Evolutionary conservation across 2,113 vertebrate genomes (phyloP).

Genomic region (Macrotis lagotis): DNA sequence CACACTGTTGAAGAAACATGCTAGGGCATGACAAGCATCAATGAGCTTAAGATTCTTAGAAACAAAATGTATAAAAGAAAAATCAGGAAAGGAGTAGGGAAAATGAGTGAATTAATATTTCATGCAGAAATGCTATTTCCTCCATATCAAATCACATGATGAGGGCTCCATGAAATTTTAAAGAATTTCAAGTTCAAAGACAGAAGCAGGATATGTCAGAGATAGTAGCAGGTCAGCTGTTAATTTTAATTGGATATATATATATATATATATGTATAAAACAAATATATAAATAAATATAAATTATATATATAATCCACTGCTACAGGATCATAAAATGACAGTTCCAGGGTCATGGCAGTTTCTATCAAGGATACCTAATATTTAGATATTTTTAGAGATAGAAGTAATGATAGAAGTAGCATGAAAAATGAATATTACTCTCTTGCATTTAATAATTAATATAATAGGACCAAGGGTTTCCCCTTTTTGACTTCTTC

Average conservation of each 20-base stretch:
- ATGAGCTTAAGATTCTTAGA: not conserved
- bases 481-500: too few species aligned
- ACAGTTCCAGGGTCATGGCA: not conserved
- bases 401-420: not conserved
- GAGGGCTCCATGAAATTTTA: not conserved
- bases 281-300: too few species aligned
- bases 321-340: not conserved
- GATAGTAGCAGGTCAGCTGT: not conserved
- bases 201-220: not conserved
- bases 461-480: too few species aligned
- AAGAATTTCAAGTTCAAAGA: not conserved
- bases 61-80: not conserved
- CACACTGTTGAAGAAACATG: not conserved
- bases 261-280: too few species aligned
- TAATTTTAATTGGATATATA: not conserved
- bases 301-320: too few species aligned
- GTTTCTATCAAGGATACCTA: not conserved
- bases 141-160: not conserved
- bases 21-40: not conserved
- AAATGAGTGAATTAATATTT: not conserved
- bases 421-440: too few species aligned
- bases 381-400: not conserved
- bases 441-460: too few species aligned
- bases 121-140: not conserved
- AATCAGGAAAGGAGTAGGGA: not conserved